Percentiles rank a stretch among this genome's conserved stretches.
Evolutionary conservation across 2,113 vertebrate species (phyloP).

Genomic region (Mastomys coucha): DNA sequence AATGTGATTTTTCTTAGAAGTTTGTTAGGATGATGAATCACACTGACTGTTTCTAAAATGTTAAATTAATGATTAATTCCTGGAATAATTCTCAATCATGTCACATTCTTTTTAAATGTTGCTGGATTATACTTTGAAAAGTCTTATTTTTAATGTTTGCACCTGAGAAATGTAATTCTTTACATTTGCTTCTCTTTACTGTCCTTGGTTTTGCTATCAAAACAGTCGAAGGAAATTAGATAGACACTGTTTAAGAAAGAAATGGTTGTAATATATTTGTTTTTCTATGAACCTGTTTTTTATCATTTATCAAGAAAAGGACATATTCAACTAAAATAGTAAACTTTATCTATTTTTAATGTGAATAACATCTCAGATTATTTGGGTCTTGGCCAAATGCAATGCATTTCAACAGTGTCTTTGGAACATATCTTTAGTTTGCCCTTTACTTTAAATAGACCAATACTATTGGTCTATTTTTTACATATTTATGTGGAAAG

Average conservation of each 20-base stretch:
- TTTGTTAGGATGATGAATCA: constrained; percentile 22
- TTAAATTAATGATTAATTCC: not conserved
- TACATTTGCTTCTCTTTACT: not conserved
- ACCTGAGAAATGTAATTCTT: not conserved
- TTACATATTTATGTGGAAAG: not conserved
- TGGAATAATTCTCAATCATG: not conserved
- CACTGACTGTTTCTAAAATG: not conserved
- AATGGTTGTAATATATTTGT: not conserved
- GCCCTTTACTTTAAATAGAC: not conserved
- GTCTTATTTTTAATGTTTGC: not conserved
- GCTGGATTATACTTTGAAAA: not conserved
- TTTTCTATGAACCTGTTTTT: not conserved
- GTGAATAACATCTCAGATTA: not conserved
- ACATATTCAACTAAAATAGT: constrained; percentile 14
- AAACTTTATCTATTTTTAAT: constrained; percentile 11
- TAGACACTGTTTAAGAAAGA: not conserved
- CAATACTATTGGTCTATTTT: constrained; percentile 14
- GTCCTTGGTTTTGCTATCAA: constrained; percentile 6
- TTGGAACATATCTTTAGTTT: constrained; percentile 24
- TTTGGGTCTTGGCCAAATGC: not conserved
- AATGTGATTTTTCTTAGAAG: not conserved
- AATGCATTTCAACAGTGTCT: not conserved
- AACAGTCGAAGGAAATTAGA: not conserved
- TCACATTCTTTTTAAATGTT: not conserved
- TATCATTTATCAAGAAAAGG: not conserved